Percentiles rank a stretch among this genome's conserved stretches.
These are phyloP conservation scores for Phalanger gymnotis DNA, from an alignment of 2,797 vertebrate genomes.

Conservation along the genomic window DNA sequence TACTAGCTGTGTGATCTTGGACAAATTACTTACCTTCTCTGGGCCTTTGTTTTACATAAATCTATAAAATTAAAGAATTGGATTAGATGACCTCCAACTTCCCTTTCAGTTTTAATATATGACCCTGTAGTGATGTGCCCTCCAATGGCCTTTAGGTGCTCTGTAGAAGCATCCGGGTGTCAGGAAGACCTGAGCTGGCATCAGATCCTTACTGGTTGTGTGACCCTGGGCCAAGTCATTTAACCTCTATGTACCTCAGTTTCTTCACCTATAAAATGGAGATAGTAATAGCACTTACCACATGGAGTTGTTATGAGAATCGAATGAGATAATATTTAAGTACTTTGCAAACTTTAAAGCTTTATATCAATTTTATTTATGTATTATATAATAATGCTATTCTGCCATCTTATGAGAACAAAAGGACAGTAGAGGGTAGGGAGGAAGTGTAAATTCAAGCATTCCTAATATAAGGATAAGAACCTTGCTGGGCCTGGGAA, in stretches of 20 bases:
- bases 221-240: not conserved
- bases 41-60: not conserved
- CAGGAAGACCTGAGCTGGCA: not conserved
- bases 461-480: not conserved
- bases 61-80: not conserved
- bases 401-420: not conserved
- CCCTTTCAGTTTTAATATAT: not conserved
- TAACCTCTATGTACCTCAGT: not conserved
- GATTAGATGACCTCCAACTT: not conserved
- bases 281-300: not conserved
- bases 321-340: not conserved
- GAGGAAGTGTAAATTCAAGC: not conserved
- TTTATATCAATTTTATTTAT: not conserved
- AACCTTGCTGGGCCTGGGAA: not conserved
- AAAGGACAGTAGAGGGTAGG: not conserved
- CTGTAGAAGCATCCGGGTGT: not conserved
- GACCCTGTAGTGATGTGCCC: not conserved
- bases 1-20: not conserved
- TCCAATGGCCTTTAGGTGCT: not conserved
- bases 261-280: not conserved
- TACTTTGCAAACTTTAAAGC: not conserved
- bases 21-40: not conserved
- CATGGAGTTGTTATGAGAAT: not conserved
- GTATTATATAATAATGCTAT: not conserved
- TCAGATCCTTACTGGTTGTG: not conserved